Evolutionary conservation across 2,113 vertebrate genomes (phyloP), one percentile per base, ranked within the genome.

Genomic region (Microcebus tavaratra): DNA sequence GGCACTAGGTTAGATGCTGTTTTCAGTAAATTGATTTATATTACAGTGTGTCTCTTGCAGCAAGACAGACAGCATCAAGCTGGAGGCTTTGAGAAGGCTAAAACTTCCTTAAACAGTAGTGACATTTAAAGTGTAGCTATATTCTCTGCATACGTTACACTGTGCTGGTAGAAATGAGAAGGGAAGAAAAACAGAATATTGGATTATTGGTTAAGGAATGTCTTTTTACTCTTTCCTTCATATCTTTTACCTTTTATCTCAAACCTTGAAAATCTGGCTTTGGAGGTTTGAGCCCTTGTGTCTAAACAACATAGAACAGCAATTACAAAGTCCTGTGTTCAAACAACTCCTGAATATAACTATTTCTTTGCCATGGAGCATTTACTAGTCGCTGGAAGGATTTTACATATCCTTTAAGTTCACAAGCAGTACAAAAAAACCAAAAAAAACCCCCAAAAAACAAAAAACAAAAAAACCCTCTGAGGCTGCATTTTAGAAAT

Each of bases 401-500:
- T 93, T 97, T 96, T 96, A 93, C 50, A 94, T 95, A 89, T 95
- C 11, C 73, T 97, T 82, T 93, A 95, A 79, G 27, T 92, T 96
- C 93, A 94, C 20, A 91, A 95, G 76, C 65, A 73, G 82, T 84
- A 80, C 27, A 5, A n/a, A 61, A 10, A 34, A 57, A 36, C 23
- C 5, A 75, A 4, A 36, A 61, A 42, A n/a, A n/a, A n/a, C n/a
- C n/a, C n/a, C n/a, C n/a, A n/a, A n/a, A 42, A 42, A 5, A 42
- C 5, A n/a, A 61, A 10, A 34, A 53, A 34, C 23, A 45, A 80
- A 4, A 36, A 61, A 25, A 31, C 1, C 48, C 78, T 88, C 96
- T 97, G 95, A 96, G 91, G 50, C 45, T 59, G 50, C 27, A 82
- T 97, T 96, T 96, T 94, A 88, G 93, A 97, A 96, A 91, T 82